A percentile compares a stretch with the other conserved stretches of the same genome.
Evolutionary conservation across 2,797 vertebrate species (phyloP).

Genomic region (Tauraco hartlaubi): DNA sequence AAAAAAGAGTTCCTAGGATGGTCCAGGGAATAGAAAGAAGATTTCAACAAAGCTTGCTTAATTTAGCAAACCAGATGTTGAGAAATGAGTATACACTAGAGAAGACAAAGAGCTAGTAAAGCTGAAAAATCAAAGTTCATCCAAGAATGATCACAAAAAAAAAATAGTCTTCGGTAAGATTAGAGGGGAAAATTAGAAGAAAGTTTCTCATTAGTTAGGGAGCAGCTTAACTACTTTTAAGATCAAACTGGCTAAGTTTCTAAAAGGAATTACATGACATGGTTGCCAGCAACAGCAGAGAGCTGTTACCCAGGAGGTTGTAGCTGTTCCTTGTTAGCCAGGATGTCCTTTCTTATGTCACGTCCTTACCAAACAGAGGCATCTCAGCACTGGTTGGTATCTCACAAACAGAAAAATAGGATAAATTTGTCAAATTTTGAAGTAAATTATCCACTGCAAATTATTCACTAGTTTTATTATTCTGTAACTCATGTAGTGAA

Average conservation of each 20-base stretch:
- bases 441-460: constrained; percentile 25
- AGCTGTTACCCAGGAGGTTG: not conserved
- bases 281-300: not conserved
- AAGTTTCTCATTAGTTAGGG: not conserved
- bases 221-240: not conserved
- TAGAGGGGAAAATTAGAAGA: constrained; percentile 9
- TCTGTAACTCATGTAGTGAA: constrained; percentile 26
- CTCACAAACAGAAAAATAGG: not conserved
- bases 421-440: not conserved
- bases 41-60: not conserved
- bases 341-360: not conserved
- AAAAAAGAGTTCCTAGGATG: not conserved
- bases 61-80: constrained; percentile 10
- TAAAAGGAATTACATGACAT: not conserved
- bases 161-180: not conserved
- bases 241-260: not conserved
- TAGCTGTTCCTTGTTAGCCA: not conserved
- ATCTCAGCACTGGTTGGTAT: not conserved
- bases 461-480: constrained; percentile 38
- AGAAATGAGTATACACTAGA: not conserved
- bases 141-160: not conserved
- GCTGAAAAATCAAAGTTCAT: not conserved
- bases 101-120: not conserved
- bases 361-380: not conserved
- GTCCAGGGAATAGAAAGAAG: not conserved